These are phyloP conservation scores for Eremophila alpestris DNA, from an alignment of 2,797 vertebrate genomes.

Conservation along the genomic window DNA sequence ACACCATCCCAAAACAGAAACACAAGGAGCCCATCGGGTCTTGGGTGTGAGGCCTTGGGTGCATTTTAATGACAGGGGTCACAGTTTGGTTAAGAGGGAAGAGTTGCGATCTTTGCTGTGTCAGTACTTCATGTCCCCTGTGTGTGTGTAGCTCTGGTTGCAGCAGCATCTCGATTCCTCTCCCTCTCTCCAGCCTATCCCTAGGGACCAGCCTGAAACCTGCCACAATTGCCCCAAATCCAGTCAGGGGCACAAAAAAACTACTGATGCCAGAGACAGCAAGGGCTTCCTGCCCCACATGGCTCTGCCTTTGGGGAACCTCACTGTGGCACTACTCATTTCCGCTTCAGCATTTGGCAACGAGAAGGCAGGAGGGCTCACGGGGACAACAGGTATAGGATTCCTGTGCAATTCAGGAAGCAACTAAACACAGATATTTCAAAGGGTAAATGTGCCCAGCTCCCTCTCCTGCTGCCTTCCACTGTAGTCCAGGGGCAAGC, in stretches of 20 bases:
- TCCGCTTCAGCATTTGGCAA: not conserved
- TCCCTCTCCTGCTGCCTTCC: not conserved
- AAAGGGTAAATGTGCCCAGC: not conserved
- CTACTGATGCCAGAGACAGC: not conserved
- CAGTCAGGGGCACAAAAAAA: not conserved
- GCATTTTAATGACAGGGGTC: not conserved
- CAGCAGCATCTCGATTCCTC: not conserved
- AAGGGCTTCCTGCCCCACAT: not conserved
- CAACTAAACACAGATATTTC: not conserved
- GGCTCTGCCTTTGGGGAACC: not conserved
- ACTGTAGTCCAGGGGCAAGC: not conserved
- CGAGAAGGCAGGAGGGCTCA: not conserved
- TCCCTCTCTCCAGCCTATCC: not conserved
- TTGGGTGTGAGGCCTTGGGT: not conserved
- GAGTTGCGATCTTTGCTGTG: not conserved
- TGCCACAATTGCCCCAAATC: not conserved
- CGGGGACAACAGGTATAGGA: rapidly evolving
- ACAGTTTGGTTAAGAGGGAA: not conserved
- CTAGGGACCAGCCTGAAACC: not conserved
- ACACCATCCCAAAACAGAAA: not conserved
- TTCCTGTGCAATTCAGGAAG: not conserved
- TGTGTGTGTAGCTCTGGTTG: not conserved
- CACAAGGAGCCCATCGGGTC: not conserved
- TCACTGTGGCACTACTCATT: not conserved
- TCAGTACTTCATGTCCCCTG: not conserved